Evolutionary conservation across 64 coral and sea anemone species (phyloP).

Genomic region (Actinia equina): DNA sequence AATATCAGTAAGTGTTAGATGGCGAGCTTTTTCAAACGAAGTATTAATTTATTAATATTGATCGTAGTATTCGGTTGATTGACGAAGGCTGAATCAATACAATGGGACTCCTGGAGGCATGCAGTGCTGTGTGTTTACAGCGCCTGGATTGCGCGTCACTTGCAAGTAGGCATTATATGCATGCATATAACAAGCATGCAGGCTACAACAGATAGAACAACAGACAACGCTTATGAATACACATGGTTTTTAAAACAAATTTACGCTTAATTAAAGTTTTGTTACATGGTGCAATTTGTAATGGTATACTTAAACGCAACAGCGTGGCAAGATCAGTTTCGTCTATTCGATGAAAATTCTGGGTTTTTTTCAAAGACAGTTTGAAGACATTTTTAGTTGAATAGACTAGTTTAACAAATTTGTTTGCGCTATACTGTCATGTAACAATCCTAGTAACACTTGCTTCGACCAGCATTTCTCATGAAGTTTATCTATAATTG

Average conservation of each 20-base stretch:
- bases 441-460: no score
- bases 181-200: constrained; percentile 6
- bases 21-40: not conserved
- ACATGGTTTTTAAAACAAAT: not conserved
- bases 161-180: constrained; percentile 15
- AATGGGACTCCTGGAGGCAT: not conserved
- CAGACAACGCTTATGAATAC: constrained; percentile 20
- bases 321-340: not conserved
- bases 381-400: no score
- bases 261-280: not conserved
- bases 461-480: no score
- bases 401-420: no score
- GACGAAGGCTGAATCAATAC: not conserved
- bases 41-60: constrained; percentile 8
- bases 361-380: no score
- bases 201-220: not conserved
- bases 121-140: constrained; percentile 23
- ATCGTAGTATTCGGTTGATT: not conserved
- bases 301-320: not conserved
- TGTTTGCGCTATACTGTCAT: no score
- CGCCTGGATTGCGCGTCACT: not conserved
- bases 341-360: no score
- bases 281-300: not conserved
- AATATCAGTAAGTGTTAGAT: not conserved
- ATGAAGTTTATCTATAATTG: not conserved